Base-by-base conservation (phyloP, 2,113 vertebrate species). In the Arvicanthis niloticus region DNA sequence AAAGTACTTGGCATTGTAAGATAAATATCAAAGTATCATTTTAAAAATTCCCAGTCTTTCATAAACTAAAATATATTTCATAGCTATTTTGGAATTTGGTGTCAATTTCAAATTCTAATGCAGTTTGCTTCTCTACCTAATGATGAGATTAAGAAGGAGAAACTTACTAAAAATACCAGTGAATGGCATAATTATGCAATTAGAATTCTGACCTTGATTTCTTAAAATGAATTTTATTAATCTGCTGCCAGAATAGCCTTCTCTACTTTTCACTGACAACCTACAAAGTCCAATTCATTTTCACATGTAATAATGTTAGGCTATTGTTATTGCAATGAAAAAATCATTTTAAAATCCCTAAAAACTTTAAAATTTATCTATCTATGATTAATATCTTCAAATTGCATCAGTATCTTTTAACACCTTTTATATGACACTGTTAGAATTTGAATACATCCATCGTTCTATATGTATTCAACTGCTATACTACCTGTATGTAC, bases 71-170 rank as follows among this genome's bases (percentile, higher is more conserved):
- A 68, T 26, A 68, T 13, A 72, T 87, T 82, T 78, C 7, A 17
- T 88, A 45, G 68, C 13, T 56, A 51, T 88, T 42, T 19, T 72
- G 42, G 37, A 12, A 94, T 70, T 10, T 81, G 70, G 6, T 67
- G 45, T 45, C 19, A 89, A 84, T 70, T 75, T 0, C 88, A 56
- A 93, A 90, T 95, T 94, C 94, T 81, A 88, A 73, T 84, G 40
- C 1, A 65, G 68, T 15, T 15, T 85, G 72, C 17, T 82, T 77
- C 51, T 21, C 7, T 91, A 62, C 80, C 42, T 87, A 56, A 58
- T 92, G 16, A 56, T 68, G 5, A 1, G 19, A 76, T 78, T 87
- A 81, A 89, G 40, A 76, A 85, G 86, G 94, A 62, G 19, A 89
- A 78, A 62, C 6, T 31, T 88, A 92, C 19, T 91, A 16, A 58